Percentiles rank a stretch among this genome's conserved stretches.
Evolutionary conservation across 2,888 invertebrate species (phyloP).

Genomic region (Dorcus parallelipipedus): DNA sequence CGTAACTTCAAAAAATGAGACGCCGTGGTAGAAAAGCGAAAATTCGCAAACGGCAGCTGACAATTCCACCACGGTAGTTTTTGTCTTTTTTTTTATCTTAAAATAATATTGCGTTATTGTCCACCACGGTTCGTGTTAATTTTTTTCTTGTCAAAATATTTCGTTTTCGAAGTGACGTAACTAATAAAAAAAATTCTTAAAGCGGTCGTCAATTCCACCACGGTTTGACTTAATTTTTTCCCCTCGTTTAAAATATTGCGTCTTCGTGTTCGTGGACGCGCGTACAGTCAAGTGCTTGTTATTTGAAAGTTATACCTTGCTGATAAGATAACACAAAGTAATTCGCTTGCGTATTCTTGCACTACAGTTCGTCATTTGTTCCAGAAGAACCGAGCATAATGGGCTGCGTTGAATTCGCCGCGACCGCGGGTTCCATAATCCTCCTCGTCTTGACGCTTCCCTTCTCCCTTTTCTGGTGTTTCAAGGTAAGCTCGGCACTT

Average conservation of each 20-base stretch:
- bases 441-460: conserved; percentile 76
- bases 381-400: conserved; percentile 65
- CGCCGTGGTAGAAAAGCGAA: too few relatives aligned
- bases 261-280: not conserved
- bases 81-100: too few relatives aligned
- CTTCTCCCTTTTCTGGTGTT: conserved; percentile 79
- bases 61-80: too few relatives aligned
- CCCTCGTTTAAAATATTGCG: not conserved
- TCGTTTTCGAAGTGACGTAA: too few relatives aligned
- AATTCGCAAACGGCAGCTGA: too few relatives aligned
- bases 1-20: too few relatives aligned
- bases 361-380: conserved; percentile 29
- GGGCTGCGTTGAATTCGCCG: conserved; percentile 67
- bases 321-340: not conserved
- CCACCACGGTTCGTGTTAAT: too few relatives aligned
- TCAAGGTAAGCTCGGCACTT: conserved; percentile 60
- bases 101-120: too few relatives aligned
- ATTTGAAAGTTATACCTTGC: too few relatives aligned
- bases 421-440: conserved; percentile 68
- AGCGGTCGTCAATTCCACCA: too few relatives aligned
- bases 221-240: not conserved
- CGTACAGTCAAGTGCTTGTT: not conserved
- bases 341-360: not conserved
- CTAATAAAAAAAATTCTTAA: too few relatives aligned
- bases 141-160: too few relatives aligned